These are phyloP conservation scores for Trididemnum nubilum DNA, from an alignment of 23 tunicate genomes.

Conservation along the genomic window DNA sequence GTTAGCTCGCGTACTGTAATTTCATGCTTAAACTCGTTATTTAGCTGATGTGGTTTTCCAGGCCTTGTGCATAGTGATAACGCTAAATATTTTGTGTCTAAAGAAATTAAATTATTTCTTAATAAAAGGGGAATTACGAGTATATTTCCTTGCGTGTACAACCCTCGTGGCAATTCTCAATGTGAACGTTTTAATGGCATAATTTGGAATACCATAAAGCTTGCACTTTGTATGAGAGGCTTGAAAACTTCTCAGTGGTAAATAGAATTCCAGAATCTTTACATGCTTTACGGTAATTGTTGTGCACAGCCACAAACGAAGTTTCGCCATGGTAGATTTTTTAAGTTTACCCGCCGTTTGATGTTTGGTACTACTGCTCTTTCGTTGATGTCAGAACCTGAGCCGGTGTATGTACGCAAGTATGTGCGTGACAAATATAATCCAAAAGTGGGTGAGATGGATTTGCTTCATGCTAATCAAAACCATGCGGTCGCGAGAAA, in stretches of 20 bases:
- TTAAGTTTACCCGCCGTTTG: not conserved
- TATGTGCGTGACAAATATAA: not conserved
- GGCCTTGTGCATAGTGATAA: not conserved
- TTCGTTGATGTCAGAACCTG: not conserved
- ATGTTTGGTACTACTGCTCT: not conserved
- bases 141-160: not conserved
- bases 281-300: not conserved
- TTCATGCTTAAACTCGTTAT: not conserved
- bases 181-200: not conserved
- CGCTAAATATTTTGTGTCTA: not conserved
- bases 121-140: not conserved
- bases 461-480: conserved; percentile 2
- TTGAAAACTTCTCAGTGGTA: not conserved
- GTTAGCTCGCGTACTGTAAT: not conserved
- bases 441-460: not conserved
- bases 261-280: not conserved
- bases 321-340: not conserved
- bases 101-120: not conserved
- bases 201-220: not conserved
- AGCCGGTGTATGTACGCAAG: not conserved
- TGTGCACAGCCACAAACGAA: not conserved
- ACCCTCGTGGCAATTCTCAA: not conserved
- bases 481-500: not conserved
- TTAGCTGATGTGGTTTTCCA: not conserved
- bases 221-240: not conserved